Evolutionary conservation across 2,113 vertebrate species (phyloP).

Genomic region (Amazona guildingii): DNA sequence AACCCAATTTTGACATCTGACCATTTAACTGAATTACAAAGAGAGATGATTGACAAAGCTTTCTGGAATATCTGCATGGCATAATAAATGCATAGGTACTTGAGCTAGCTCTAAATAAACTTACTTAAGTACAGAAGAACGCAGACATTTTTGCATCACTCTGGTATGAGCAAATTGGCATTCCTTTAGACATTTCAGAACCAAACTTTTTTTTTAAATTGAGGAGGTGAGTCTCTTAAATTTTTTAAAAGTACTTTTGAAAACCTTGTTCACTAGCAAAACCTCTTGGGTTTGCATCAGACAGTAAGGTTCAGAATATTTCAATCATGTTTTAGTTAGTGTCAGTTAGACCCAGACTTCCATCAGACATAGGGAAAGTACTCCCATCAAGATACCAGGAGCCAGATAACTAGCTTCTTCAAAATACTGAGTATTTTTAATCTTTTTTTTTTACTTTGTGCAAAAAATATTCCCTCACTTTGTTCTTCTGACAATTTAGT

Average conservation of each 20-base stretch:
- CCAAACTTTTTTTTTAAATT: not conserved
- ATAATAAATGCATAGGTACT: not conserved
- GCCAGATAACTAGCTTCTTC: not conserved
- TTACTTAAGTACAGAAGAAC: not conserved
- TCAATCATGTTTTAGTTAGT: not conserved
- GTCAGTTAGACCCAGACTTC: not conserved
- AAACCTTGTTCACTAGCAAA: not conserved
- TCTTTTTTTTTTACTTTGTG: too few species aligned
- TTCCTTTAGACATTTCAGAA: not conserved
- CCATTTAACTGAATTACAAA: constrained; percentile 13
- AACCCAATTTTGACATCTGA: constrained; percentile 36
- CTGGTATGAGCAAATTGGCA: not conserved
- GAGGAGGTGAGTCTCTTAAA: not conserved
- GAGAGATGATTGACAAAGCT: not conserved
- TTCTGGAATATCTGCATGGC: not conserved
- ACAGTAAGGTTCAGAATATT: not conserved
- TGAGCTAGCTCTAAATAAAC: not conserved
- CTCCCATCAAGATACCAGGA: not conserved
- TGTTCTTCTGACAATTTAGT: not conserved
- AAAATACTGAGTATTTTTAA: not conserved
- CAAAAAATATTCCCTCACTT: not conserved
- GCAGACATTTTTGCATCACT: not conserved
- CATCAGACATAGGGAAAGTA: not conserved
- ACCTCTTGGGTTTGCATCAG: not conserved
- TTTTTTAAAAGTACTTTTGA: not conserved